These are phyloP conservation scores for Tigriopus californicus DNA, from an alignment of 2,888 invertebrate species.

Conservation along the genomic window DNA sequence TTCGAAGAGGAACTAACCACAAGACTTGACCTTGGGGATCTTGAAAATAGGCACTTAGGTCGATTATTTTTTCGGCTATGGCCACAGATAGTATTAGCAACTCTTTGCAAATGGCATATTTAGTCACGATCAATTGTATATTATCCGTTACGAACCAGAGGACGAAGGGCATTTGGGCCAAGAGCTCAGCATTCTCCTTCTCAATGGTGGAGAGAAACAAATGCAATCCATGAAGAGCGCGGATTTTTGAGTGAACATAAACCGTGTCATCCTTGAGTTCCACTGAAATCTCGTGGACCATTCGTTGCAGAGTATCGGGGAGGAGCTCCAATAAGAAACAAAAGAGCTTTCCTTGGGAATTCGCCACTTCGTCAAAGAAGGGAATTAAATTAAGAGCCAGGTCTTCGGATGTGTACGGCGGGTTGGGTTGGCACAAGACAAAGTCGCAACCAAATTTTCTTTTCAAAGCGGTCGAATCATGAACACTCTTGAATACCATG, in stretches of 20 bases:
- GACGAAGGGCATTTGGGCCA: neutral
- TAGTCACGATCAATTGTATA: neutral
- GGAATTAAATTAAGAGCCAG: neutral
- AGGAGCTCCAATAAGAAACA: neutral
- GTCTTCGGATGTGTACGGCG: neutral
- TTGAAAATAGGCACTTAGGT: too few relatives aligned
- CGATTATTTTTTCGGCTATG: too few relatives aligned
- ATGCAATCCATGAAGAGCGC: slow-evolving; percentile 1
- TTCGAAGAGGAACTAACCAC: too few relatives aligned
- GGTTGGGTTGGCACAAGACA: neutral
- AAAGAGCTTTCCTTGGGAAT: neutral
- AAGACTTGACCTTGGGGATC: too few relatives aligned
- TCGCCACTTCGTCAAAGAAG: neutral
- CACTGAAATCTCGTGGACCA: neutral
- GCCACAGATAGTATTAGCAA: neutral
- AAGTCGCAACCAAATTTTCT: neutral
- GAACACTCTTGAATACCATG: neutral
- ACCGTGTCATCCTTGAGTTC: neutral
- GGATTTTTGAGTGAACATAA: neutral
- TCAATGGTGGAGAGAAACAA: neutral
- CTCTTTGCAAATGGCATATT: neutral
- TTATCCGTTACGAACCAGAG: neutral
- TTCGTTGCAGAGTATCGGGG: neutral
- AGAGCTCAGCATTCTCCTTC: neutral
- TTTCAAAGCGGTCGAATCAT: neutral